Percentiles rank a stretch among this genome's conserved stretches.
Evolutionary conservation across 2,113 vertebrate genomes (phyloP).

Genomic region (Chelonoidis abingdonii): DNA sequence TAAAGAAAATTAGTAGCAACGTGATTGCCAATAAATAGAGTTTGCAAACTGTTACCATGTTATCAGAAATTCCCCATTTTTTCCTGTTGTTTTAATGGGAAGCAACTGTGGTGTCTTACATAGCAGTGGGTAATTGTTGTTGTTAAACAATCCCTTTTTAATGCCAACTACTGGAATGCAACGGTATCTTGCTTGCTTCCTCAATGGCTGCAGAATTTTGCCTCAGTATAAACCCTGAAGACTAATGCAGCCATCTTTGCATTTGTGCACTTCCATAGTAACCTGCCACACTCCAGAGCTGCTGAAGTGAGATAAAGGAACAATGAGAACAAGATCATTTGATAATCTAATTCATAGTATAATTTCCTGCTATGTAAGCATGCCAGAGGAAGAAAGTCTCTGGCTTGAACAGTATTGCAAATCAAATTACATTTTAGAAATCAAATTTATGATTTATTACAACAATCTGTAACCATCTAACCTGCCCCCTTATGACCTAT

Average conservation of each 20-base stretch:
- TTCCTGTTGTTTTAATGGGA: not conserved
- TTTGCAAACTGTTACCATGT: not conserved
- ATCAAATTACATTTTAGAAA: slow-evolving; percentile 13
- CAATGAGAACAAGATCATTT: accelerated
- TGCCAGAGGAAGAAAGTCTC: not conserved
- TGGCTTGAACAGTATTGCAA: not conserved
- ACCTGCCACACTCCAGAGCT: not conserved
- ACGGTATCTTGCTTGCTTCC: not conserved
- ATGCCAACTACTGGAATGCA: not conserved
- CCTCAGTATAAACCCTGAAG: too few species aligned
- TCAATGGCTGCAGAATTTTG: not conserved
- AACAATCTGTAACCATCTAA: not conserved
- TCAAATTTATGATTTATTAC: not conserved
- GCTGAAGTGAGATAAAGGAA: not conserved
- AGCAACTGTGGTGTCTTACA: not conserved
- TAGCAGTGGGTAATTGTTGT: not conserved
- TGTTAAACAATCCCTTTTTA: not conserved
- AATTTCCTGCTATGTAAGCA: accelerated
- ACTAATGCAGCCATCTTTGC: accelerated
- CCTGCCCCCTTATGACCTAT: too few species aligned
- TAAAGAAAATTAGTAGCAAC: not conserved
- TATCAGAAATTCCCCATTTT: not conserved
- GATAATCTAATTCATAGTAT: not conserved
- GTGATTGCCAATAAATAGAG: not conserved
- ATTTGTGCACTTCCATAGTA: not conserved